These are phyloP conservation scores for Ptycholaimellus sp. DNA, from an alignment of 2,888 invertebrate genomes.

Conservation along the genomic window DNA sequence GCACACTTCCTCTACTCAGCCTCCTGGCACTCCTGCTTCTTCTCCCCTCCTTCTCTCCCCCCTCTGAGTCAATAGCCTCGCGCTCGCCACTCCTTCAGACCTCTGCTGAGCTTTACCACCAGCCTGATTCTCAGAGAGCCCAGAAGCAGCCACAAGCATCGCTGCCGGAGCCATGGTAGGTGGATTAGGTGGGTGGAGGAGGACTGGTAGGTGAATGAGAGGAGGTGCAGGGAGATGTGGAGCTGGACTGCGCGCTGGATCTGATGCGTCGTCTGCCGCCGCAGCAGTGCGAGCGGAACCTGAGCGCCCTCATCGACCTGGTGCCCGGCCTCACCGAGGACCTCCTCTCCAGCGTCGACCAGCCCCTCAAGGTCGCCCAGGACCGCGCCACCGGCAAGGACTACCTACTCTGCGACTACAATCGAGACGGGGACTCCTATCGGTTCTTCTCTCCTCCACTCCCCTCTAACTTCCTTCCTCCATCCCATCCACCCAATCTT, in stretches of 20 bases:
- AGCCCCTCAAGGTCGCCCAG: constrained; percentile 76
- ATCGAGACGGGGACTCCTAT: constrained; percentile 93
- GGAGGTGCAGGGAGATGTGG: too few species aligned
- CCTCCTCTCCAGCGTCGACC: constrained; percentile 82
- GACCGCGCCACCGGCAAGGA: constrained; percentile 86
- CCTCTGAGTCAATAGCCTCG: too few species aligned
- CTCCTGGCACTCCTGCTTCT: too few species aligned
- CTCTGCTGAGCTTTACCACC: too few species aligned
- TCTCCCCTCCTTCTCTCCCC: too few species aligned
- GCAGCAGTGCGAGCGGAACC: constrained; percentile 92
- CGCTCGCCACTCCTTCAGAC: too few species aligned
- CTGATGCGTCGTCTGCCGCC: constrained; percentile 94
- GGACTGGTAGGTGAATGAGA: too few species aligned
- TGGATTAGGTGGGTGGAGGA: constrained; percentile 44
- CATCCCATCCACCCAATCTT: too few species aligned
- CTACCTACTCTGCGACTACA: constrained; percentile 91
- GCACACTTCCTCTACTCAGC: too few species aligned
- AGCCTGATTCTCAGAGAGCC: too few species aligned
- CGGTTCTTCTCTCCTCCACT: constrained; percentile 32
- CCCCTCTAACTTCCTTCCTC: neutral
- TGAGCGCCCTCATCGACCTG: constrained; percentile 86
- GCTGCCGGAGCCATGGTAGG: too few species aligned
- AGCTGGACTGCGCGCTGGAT: constrained; percentile 95
- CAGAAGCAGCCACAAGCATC: too few species aligned
- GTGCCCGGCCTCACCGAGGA: constrained; percentile 61